phyloP scores from a whole-genome alignment of 2,888 invertebrate species.

The Octonoba sinensis region DNA sequence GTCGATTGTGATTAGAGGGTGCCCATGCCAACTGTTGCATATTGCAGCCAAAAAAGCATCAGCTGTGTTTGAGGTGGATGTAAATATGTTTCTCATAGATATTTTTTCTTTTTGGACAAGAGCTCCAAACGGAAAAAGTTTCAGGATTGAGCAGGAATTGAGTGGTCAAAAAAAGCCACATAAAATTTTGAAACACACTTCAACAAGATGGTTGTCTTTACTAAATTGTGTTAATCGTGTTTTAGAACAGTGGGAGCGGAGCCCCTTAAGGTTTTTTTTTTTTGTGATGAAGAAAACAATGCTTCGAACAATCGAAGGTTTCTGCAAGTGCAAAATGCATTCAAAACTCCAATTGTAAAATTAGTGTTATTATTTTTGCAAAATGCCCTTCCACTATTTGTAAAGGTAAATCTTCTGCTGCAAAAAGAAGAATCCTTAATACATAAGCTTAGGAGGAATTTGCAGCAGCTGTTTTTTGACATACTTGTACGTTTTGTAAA shows the following conservation, averaged over 20 bases:
- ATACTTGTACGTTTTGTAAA: background rate
- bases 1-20: background rate
- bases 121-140: background rate
- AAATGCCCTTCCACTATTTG: background rate
- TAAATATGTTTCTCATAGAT: background rate
- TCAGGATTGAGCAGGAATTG: background rate
- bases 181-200: background rate
- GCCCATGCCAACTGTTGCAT: background rate
- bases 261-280: background rate
- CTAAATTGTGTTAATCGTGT: background rate
- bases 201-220: background rate
- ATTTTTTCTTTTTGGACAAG: background rate
- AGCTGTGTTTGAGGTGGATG: background rate
- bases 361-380: background rate
- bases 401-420: background rate
- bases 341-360: background rate
- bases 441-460: background rate
- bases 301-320: no score
- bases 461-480: background rate
- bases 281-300: background rate
- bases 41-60: background rate
- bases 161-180: background rate
- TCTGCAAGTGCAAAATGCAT: background rate
- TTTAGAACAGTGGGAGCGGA: conserved; percentile 9
- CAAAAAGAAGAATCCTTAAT: background rate